A percentile compares a stretch with the other conserved stretches of the same genome.
phyloP scores from a whole-genome alignment of 2,113 vertebrate species.

The Ondatra zibethicus region DNA sequence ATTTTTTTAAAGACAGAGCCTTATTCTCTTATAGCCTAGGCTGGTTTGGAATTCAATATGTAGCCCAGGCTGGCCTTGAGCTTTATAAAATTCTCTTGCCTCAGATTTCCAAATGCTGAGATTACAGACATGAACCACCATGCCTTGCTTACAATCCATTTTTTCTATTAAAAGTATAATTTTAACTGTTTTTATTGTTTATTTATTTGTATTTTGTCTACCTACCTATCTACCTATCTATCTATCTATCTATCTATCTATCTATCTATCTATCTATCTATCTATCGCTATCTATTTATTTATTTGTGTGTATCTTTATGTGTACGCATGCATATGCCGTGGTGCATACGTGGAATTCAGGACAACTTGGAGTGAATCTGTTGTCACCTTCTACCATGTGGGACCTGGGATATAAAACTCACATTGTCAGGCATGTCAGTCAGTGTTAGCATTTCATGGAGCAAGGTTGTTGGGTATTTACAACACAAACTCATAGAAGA shows the following conservation, averaged over 20 bases:
- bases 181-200: conserved; percentile 12
- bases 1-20: neutral
- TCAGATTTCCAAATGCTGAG: neutral
- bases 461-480: neutral
- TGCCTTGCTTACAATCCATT: neutral
- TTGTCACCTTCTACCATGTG: neutral
- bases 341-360: neutral
- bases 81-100: neutral
- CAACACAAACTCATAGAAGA: neutral
- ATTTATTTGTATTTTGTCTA: neutral
- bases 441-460: neutral
- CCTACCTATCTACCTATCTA: too few relatives aligned
- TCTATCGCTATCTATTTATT: neutral
- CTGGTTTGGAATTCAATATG: neutral
- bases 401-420: neutral
- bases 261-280: too few relatives aligned
- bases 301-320: neutral
- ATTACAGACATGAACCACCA: neutral
- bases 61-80: neutral
- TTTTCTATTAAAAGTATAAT: conserved; percentile 44
- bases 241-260: too few relatives aligned
- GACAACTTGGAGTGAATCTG: neutral
- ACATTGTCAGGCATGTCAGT: neutral
- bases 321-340: neutral
- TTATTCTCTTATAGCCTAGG: neutral